These are phyloP conservation scores for Axea sp. DNA, from an alignment of 2,888 invertebrate species.

Conservation along the genomic window DNA sequence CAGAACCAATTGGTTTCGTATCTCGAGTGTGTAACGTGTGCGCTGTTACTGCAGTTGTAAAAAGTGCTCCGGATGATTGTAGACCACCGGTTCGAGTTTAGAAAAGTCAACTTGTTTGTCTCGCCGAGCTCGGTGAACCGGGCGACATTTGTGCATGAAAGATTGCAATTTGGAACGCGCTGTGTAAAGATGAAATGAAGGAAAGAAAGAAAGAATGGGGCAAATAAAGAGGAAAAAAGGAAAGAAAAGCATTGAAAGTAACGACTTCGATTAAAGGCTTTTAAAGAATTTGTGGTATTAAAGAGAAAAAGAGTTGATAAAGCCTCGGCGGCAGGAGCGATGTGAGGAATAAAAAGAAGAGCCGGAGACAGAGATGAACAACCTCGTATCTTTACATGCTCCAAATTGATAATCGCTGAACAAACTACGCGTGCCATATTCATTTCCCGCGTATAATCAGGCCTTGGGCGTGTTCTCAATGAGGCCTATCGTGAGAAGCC, in stretches of 20 bases:
- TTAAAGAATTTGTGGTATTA: slow-evolving; percentile 4
- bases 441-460: slow-evolving; percentile 69
- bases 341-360: slow-evolving; percentile 18
- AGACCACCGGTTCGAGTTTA: slow-evolving; percentile 27
- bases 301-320: slow-evolving; percentile 20
- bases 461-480: slow-evolving; percentile 65
- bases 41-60: slow-evolving; percentile 36
- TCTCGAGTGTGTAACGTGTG: slow-evolving; percentile 46
- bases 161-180: too few species aligned
- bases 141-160: slow-evolving; percentile 5
- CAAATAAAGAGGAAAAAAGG: too few species aligned
- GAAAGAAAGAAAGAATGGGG: too few species aligned
- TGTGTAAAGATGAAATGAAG: too few species aligned
- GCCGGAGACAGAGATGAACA: slow-evolving; percentile 41
- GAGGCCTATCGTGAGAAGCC: slow-evolving; percentile 64
- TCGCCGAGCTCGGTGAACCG: neutral
- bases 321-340: slow-evolving; percentile 10
- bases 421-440: slow-evolving; percentile 68
- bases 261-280: slow-evolving; percentile 4
- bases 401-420: slow-evolving; percentile 72
- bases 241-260: neutral
- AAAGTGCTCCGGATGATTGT: slow-evolving; percentile 32
- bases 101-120: slow-evolving; percentile 34
- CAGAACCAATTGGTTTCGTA: slow-evolving; percentile 58
- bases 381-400: slow-evolving; percentile 67